Conservation (phyloP, 2,888 invertebrate genomes). For the Euzophera pinguis region DNA sequence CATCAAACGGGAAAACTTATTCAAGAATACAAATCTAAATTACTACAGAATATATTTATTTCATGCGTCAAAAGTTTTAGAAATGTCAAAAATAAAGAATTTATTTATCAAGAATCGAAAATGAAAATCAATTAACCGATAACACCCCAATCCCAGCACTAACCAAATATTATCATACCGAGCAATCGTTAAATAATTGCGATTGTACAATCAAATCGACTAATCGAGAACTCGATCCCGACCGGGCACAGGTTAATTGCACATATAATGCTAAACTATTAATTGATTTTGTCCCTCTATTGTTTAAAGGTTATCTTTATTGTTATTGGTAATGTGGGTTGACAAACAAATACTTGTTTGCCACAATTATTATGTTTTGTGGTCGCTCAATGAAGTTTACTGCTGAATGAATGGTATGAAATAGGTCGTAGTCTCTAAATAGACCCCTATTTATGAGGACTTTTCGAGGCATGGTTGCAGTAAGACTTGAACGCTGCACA, state of each 20-base stretch:
- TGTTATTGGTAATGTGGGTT: constrained; percentile 8
- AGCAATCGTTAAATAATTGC: constrained; percentile 25
- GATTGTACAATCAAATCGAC: constrained; percentile 16
- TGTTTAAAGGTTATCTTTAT: constrained; percentile 13
- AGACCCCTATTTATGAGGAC: too few species aligned
- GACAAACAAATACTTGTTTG: not conserved
- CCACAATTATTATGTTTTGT: not conserved
- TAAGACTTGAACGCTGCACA: too few species aligned
- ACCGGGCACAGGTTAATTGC: constrained; percentile 25
- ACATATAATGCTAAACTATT: constrained; percentile 52
- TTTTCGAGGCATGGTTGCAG: too few species aligned
- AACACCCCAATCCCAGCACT: not conserved
- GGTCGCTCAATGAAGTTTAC: not conserved
- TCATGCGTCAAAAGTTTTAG: too few species aligned
- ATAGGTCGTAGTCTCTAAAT: too few species aligned
- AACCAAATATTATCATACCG: constrained; percentile 24
- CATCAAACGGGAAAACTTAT: too few species aligned
- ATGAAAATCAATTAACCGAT: constrained; percentile 2
- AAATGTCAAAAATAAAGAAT: too few species aligned
- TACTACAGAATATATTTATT: too few species aligned
- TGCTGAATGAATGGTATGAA: not conserved
- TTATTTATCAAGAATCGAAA: not conserved
- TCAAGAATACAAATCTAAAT: too few species aligned
- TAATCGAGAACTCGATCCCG: constrained; percentile 19
- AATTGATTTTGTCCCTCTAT: constrained; percentile 57